These are phyloP conservation scores for Pomatorhinus ruficollis DNA, from an alignment of 2,113 vertebrate species.

Conservation along the genomic window DNA sequence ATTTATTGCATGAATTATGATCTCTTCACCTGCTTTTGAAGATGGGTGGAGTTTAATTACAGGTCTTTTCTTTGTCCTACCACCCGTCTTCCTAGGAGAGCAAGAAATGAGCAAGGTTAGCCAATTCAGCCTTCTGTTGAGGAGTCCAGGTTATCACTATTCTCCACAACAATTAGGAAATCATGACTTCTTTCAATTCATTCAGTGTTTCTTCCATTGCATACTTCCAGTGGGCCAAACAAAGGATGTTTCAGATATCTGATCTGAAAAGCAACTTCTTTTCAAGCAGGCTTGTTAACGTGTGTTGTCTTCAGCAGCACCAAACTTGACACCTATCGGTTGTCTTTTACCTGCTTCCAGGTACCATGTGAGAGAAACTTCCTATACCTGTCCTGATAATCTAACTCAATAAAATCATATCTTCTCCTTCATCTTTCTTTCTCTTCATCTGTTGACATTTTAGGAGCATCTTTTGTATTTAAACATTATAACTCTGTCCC, in stretches of 20 bases:
- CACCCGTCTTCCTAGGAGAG: background rate
- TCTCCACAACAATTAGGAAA: background rate
- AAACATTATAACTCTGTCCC: background rate
- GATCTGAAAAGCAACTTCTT: background rate
- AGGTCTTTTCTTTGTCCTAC: background rate
- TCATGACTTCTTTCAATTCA: background rate
- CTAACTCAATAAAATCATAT: background rate
- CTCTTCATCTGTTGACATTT: background rate
- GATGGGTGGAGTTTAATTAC: slow-evolving; percentile 39
- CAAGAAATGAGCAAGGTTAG: background rate
- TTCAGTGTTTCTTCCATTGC: background rate
- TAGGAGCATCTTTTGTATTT: background rate
- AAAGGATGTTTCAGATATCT: background rate
- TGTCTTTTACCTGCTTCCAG: background rate
- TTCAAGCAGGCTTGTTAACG: background rate
- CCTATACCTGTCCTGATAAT: background rate
- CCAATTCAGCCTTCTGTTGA: background rate
- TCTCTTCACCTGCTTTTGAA: background rate
- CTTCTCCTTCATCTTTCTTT: background rate
- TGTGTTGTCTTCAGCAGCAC: background rate
- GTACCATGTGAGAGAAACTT: background rate
- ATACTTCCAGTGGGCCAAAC: background rate
- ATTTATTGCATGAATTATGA: background rate
- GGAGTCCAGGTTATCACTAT: background rate
- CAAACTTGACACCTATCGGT: background rate